Evolutionary conservation across 2,888 invertebrate genomes (phyloP).

Genomic region (Geotrupes spiniger): DNA sequence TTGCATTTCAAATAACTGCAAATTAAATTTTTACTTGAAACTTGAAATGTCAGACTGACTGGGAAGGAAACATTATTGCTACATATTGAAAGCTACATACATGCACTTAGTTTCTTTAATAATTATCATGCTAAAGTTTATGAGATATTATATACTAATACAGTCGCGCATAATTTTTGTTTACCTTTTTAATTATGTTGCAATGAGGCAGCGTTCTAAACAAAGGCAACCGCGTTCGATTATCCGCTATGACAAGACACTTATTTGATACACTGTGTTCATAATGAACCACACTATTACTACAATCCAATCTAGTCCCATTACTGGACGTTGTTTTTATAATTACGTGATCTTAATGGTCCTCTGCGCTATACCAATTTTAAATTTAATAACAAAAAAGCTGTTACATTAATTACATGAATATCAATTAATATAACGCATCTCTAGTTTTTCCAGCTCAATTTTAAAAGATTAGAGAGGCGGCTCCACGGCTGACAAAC

Average conservation of each 20-base stretch:
- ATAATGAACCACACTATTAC: conserved; percentile 5
- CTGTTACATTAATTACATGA: conserved; percentile 1
- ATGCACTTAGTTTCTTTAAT: background rate
- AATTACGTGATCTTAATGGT: conserved; percentile 11
- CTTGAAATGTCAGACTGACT: no score
- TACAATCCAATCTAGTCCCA: conserved; percentile 3
- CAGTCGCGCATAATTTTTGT: conserved; percentile 30
- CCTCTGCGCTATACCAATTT: conserved; percentile 1
- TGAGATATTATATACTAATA: conserved; percentile 24
- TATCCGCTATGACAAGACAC: conserved; percentile 38
- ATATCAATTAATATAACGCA: background rate
- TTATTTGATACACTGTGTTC: conserved; percentile 21
- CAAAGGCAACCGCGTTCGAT: conserved; percentile 36
- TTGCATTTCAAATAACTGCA: no score
- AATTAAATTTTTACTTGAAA: no score
- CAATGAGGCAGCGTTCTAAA: conserved; percentile 33
- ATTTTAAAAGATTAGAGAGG: no score
- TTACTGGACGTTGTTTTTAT: conserved; percentile 7
- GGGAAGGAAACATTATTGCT: no score
- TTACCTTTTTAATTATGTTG: conserved; percentile 36
- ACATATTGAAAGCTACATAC: no score
- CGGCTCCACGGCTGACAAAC: no score
- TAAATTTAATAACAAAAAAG: conserved; percentile 5
- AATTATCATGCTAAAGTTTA: conserved; percentile 10
- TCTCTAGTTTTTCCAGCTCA: background rate